phyloP scores from a whole-genome alignment of 2,113 vertebrate species.

The Emydocephalus ijimae region DNA sequence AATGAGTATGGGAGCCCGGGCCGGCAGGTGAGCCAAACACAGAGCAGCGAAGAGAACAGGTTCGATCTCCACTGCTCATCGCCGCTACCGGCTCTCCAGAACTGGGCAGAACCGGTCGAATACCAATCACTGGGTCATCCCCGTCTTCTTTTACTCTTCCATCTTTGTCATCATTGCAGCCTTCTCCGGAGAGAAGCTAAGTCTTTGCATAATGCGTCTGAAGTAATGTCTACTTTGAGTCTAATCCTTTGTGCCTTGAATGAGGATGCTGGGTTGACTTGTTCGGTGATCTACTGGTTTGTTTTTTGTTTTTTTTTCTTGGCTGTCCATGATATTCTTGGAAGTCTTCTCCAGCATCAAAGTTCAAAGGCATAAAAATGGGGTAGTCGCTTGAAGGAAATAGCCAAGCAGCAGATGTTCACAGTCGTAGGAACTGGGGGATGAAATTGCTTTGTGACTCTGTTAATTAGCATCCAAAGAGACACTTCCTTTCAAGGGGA shows the following conservation, averaged over 20 bases:
- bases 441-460: not conserved
- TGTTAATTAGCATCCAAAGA: not conserved
- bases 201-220: not conserved
- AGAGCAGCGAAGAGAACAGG: too few relatives aligned
- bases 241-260: not conserved
- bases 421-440: not conserved
- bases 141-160: not conserved
- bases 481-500: not conserved
- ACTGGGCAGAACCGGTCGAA: too few relatives aligned
- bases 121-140: not conserved
- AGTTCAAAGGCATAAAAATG: not conserved
- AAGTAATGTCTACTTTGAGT: not conserved
- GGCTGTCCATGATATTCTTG: not conserved
- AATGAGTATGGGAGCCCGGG: too few relatives aligned
- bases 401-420: not conserved
- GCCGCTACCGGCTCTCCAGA: too few relatives aligned
- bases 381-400: not conserved
- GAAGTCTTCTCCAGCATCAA: not conserved
- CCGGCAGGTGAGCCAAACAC: too few relatives aligned
- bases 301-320: not conserved
- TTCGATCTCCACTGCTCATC: too few relatives aligned
- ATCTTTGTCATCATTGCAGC: not conserved
- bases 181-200: not conserved
- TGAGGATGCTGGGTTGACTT: not conserved
- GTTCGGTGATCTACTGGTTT: not conserved